Evolutionary conservation across 2,113 vertebrate genomes (phyloP).

Genomic region (Neoarius graeffei): DNA sequence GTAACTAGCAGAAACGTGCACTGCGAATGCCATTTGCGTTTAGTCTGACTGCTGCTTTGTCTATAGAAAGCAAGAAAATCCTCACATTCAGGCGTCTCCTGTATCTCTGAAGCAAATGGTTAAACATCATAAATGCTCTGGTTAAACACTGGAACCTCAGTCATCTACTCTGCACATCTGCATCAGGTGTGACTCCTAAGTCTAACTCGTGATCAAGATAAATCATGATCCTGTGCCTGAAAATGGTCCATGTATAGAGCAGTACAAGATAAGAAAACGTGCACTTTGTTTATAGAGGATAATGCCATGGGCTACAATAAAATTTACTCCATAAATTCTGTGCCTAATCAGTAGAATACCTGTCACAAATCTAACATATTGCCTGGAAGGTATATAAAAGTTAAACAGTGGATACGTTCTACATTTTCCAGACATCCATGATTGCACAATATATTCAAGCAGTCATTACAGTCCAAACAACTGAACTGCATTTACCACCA

Average conservation of each 20-base stretch:
- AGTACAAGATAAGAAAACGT: neutral
- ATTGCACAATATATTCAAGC: neutral
- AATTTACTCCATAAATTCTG: neutral
- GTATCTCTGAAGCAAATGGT: neutral
- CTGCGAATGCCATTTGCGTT: neutral
- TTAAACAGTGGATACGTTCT: neutral
- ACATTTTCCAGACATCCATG: neutral
- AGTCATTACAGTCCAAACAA: neutral
- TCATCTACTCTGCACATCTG: neutral
- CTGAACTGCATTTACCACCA: neutral
- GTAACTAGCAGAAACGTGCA: neutral
- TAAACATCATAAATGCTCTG: neutral
- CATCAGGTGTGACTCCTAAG: neutral
- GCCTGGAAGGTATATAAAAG: neutral
- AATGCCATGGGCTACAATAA: neutral
- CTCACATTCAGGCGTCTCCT: too few species aligned
- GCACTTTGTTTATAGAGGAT: neutral
- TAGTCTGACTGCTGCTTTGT: neutral
- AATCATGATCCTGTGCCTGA: neutral
- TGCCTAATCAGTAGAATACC: neutral
- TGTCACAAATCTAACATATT: neutral
- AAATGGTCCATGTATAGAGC: too few species aligned
- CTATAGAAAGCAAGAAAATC: neutral
- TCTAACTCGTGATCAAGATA: neutral
- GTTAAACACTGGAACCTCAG: neutral